Conservation (phyloP, 1,140 invertebrate genomes). For the Philopotamus ludificatus region DNA sequence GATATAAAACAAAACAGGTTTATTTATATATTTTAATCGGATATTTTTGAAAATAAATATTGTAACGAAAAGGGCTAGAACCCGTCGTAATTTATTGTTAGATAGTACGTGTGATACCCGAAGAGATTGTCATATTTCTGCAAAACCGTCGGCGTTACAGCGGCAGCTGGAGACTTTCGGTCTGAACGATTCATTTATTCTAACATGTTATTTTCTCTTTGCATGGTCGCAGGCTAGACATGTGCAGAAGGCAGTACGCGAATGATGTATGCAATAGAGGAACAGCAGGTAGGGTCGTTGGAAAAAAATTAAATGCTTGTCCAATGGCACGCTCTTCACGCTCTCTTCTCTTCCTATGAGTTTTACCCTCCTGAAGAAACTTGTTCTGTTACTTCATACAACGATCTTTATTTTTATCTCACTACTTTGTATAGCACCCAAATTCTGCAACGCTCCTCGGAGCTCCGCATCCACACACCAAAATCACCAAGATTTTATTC, state of each 20-base stretch:
- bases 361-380: background rate
- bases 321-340: slow-evolving; percentile 13
- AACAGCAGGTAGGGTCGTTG: slow-evolving; percentile 82
- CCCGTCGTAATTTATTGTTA: no score
- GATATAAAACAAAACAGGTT: background rate
- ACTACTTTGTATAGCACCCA: slow-evolving; percentile 24
- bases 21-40: background rate
- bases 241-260: slow-evolving; percentile 93
- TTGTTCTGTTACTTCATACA: slow-evolving; percentile 10
- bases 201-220: slow-evolving; percentile 39
- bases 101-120: no score
- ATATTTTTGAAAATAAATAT: no score
- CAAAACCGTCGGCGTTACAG: no score
- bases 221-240: slow-evolving; percentile 88
- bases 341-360: slow-evolving; percentile 6
- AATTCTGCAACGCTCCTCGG: slow-evolving; percentile 12
- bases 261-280: slow-evolving; percentile 95
- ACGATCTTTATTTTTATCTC: slow-evolving; percentile 3
- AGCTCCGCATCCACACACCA: slow-evolving; percentile 2
- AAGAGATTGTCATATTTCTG: no score
- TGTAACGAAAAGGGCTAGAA: no score
- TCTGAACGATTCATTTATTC: background rate
- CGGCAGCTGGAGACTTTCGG: background rate
- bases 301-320: slow-evolving; percentile 7
- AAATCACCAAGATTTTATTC: background rate